Base-by-base conservation (phyloP, 2,113 vertebrate species). In the Dendropsophus ebraccatus region DNA sequence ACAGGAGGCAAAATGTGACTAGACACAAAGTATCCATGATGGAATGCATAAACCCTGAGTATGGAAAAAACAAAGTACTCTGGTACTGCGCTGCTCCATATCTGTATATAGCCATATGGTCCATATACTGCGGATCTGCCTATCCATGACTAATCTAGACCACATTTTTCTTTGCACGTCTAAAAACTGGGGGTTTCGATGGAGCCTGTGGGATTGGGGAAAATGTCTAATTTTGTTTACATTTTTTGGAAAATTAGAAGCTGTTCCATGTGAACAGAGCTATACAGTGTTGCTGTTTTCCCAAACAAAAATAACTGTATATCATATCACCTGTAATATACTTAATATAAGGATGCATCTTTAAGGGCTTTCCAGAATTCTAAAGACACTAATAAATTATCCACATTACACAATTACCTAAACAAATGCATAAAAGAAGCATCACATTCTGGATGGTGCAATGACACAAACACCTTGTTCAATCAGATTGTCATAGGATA, bases 1-100 rank as follows among this genome's bases (percentile, higher is more conserved):
- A 25, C 37, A 81, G 12, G 9, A 81, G 79, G 79, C 60, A 67
- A 69, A 30, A 81, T 81, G 60, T 49, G 60, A 60, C 32, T 37
- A 80, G 77, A 80, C 56, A 62, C 35, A 60, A 74, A 79, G n/a
- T 41, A 32, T 0, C 54, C 37, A 45, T 9, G 54, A 60, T 32
- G 37, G 77, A 80, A 80, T 17, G 16, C 13, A 60, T 14, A 56
- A 37, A 79, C 28, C 30, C 30, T 78, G 47, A 37, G 23, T n/a
- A 14, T 16, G 6, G 49, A 37, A 41, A 30, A 79, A 37, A n/a
- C 11, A 2, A 60, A 16, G 4, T 35, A 37, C 23, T 78, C 32
- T 17, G 23, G 45, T 6, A 16, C 12, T 60, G 75, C 4, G 6
- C 47, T 28, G 47, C 7, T 76, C 50, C 10, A 37, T 41, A n/a